Evolutionary conservation across 2,797 vertebrate genomes (phyloP).

Genomic region (Adrianichthys oophorus): DNA sequence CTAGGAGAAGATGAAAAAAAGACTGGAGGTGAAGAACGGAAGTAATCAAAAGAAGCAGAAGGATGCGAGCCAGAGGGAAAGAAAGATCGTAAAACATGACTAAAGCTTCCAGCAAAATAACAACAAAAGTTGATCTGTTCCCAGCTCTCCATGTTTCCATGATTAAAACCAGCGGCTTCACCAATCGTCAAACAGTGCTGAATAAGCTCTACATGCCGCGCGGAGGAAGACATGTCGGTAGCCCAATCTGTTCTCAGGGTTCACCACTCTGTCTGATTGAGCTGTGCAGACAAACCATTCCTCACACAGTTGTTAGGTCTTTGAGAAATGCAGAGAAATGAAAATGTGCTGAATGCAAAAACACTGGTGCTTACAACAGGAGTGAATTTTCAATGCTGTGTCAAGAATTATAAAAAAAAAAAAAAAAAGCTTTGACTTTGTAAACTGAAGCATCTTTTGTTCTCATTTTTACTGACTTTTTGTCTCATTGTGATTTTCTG

Average conservation of each 20-base stretch:
- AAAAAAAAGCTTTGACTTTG: too few species aligned
- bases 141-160: conserved; percentile 48
- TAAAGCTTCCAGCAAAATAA: conserved; percentile 25
- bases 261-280: conserved; percentile 35
- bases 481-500: too few species aligned
- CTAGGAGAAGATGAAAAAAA: too few species aligned
- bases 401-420: neutral
- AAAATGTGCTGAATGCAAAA: conserved; percentile 1
- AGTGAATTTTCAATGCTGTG: neutral
- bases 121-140: conserved; percentile 37
- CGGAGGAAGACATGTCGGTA: conserved; percentile 28
- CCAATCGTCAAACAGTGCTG: conserved; percentile 41
- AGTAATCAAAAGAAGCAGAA: conserved; percentile 1
- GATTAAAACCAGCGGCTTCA: conserved; percentile 55
- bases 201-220: conserved; percentile 40
- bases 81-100: neutral
- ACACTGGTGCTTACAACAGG: neutral
- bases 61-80: neutral
- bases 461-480: too few species aligned
- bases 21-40: neutral
- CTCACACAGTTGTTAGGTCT: neutral
- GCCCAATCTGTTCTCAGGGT: conserved; percentile 33
- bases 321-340: conserved; percentile 15
- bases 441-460: too few species aligned
- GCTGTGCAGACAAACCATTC: conserved; percentile 13